Base-by-base conservation (phyloP, 2,888 invertebrate genomes). In the Brenthis hecate region DNA sequence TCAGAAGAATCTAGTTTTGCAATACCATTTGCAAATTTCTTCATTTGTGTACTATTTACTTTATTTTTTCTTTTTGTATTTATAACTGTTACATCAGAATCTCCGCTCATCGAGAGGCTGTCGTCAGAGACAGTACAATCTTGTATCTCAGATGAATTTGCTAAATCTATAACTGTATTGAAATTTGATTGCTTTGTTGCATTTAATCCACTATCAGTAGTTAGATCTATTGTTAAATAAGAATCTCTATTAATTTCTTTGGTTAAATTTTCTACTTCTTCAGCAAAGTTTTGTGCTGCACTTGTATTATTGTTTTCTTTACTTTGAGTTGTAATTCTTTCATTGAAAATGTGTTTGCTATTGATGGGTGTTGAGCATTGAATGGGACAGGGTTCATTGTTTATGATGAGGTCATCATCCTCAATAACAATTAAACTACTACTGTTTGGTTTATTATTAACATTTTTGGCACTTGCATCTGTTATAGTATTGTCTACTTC, bases 181-280 rank as follows among this genome's bases (percentile, higher is more conserved):
- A 43, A 43, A 43, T 43, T 76, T 2, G 62, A 53, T 13, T 71
- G 69, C 36, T 70, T 69, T 50, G 70, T 71, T 28, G 60, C 57
- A 64, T 74, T 76, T 5, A 73, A 50, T 13, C 28, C 53, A 56
- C 74, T 77, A 13, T 80, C 81, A 2, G 63, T 73, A 0, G 92
- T 91, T 63, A 92, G 79, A 76, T 92, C 92, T 74, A 92, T 88
- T 0, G 92, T 92, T 63, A 87, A 66, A 72, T 79, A 91, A 0
- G 88, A 86, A 67, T 86, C 84, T 6, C 28, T 74, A 57, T 89
- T 86, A 4, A 88, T 87, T 67, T 85, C 77, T 76, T 76, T 86
- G 0, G 89, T 88, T 68, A 81, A 71, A 72, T 88, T 78, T 8
- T 71, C 69, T 13, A 79, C 72, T 5, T 81, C 81, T 28, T 76